phyloP scores from a whole-genome alignment of 2,888 invertebrate species.

The Falcaria lacertinaria region DNA sequence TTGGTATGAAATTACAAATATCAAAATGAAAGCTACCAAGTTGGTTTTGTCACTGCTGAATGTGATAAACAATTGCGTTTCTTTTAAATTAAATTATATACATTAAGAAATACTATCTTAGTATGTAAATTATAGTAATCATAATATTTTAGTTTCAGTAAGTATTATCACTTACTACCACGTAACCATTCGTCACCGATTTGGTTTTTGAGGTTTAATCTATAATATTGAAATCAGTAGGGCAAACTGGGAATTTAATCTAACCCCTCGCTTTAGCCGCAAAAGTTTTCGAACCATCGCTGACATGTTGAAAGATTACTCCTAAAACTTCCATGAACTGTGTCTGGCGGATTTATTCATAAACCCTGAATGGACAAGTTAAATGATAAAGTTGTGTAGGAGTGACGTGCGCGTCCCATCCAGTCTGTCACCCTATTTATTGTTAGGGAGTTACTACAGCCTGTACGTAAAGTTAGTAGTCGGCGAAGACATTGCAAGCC shows the following conservation, averaged over 20 bases:
- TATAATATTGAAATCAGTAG: no score
- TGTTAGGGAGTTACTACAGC: not conserved
- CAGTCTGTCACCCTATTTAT: slow-evolving; percentile 1
- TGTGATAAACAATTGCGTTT: no score
- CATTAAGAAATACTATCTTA: no score
- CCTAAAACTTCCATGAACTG: not conserved
- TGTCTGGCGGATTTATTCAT: not conserved
- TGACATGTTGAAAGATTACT: not conserved
- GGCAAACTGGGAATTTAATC: not conserved
- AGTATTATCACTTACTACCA: no score
- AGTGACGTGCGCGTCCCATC: slow-evolving; percentile 1
- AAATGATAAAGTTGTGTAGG: slow-evolving; percentile 1
- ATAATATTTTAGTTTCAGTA: no score
- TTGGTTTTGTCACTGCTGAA: no score
- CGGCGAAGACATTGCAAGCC: slow-evolving; percentile 1
- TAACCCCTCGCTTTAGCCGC: not conserved
- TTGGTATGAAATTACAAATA: no score
- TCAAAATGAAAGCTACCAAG: no score
- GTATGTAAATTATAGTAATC: no score
- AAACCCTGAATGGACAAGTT: slow-evolving; percentile 1
- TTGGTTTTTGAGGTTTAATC: no score
- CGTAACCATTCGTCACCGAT: no score
- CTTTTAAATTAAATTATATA: no score
- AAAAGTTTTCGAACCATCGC: not conserved
- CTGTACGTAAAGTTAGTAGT: not conserved